These are phyloP conservation scores for Podocnemis expansa DNA, from an alignment of 2,113 vertebrate genomes.

Conservation along the genomic window DNA sequence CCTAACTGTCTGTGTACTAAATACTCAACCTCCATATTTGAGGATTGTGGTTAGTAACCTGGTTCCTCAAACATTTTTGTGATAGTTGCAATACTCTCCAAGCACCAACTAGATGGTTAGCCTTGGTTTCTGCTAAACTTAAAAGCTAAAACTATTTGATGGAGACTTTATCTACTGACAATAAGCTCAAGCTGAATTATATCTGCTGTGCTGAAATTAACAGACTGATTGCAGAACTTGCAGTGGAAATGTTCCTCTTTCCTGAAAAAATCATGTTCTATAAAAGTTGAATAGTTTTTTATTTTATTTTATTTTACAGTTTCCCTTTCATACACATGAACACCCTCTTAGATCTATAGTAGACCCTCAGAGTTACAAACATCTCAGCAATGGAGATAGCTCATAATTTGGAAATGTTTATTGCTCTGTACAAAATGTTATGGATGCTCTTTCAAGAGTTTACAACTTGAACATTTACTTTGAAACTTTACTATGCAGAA, in stretches of 20 bases:
- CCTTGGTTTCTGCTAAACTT: neutral
- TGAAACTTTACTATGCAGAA: too few species aligned
- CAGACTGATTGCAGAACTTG: neutral
- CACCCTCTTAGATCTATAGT: neutral
- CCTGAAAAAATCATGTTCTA: neutral
- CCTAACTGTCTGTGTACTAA: neutral
- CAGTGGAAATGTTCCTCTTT: neutral
- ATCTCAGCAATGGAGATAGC: too few species aligned
- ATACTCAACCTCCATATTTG: neutral
- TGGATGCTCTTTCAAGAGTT: too few species aligned
- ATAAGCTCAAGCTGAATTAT: neutral
- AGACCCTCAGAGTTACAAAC: too few species aligned
- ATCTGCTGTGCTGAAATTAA: neutral
- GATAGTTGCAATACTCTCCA: neutral
- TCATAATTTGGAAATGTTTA: too few species aligned
- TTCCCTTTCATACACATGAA: neutral
- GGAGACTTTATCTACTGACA: neutral
- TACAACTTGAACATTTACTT: too few species aligned
- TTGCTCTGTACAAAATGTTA: too few species aligned
- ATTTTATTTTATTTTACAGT: too few species aligned
- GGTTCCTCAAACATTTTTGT: neutral
- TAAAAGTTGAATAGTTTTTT: neutral
- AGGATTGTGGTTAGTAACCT: neutral
- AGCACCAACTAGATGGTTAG: neutral
- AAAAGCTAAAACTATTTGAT: neutral